phyloP scores from a whole-genome alignment of 2,888 invertebrate species.

The Odontothrips loti region DNA sequence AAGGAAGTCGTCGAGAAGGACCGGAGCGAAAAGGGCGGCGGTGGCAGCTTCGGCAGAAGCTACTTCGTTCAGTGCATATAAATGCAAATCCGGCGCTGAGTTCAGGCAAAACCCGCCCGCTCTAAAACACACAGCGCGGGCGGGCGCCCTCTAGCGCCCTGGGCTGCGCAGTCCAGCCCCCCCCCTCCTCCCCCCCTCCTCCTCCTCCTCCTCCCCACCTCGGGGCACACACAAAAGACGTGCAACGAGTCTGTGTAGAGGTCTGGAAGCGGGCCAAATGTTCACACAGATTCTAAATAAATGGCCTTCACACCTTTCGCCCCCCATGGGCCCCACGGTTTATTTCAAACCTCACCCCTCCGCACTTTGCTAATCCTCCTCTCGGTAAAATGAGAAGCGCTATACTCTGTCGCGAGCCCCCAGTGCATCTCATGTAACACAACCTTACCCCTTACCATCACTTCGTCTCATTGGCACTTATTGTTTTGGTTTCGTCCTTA shows the following conservation, averaged over 20 bases:
- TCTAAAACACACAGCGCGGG: not conserved
- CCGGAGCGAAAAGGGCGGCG: not conserved
- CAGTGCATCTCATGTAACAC: no score
- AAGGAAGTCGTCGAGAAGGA: not conserved
- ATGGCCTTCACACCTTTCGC: not conserved
- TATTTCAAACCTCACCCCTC: not conserved
- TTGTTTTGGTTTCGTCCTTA: no score
- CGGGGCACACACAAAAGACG: not conserved
- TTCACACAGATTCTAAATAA: slow-evolving; percentile 11
- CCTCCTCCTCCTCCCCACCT: not conserved
- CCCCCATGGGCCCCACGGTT: not conserved
- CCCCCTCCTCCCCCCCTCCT: not conserved
- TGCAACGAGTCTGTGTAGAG: not conserved
- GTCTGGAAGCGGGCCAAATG: not conserved
- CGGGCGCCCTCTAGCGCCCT: not conserved
- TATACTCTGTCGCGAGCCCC: no score
- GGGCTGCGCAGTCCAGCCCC: not conserved
- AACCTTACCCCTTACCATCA: no score
- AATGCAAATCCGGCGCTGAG: slow-evolving; percentile 19
- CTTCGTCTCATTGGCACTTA: no score
- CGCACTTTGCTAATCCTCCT: not conserved
- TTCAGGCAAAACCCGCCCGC: slow-evolving; percentile 21
- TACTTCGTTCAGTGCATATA: slow-evolving; percentile 26
- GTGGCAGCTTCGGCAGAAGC: not conserved
- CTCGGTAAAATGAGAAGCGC: no score